Evolutionary conservation across 2,888 invertebrate genomes (phyloP), one percentile per base, ranked within the genome.

Genomic region (Leptura quadrifasciata): DNA sequence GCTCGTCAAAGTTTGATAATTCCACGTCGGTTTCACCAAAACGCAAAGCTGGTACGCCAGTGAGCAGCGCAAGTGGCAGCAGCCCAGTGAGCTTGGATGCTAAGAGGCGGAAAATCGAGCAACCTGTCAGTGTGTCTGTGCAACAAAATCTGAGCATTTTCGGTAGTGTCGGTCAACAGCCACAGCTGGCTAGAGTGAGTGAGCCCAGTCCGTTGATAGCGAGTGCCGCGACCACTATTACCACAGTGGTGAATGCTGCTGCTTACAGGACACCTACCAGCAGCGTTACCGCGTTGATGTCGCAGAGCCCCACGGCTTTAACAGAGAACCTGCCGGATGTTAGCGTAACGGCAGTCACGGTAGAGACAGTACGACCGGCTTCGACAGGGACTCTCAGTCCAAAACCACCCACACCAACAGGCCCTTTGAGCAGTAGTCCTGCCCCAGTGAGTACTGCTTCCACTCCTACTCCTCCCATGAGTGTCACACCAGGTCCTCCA

Each of bases 171-270:
- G 84, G 86, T 2, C 79, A 89, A 1, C 89, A 84, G 27, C 91
- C 91, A 3, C 90, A 91, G 76, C 87, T 92, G 69, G 91, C 91
- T 64, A 89, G 92, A 79, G 92, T 92, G 47, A 91, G 91, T 85
- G 93, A 92, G 84, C 92, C 93, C 8, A 94, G 94, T 86, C 94
- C 95, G 8, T 88, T 95, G 47, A 93, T 94, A 76, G 94, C 94
- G 1, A 92, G 91, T 80, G 93, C 94, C 2, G 91, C 91, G 10
- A 94, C 94, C 2, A 93, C 94, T 27, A 94, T 94, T 74, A 93
- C 94, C 8, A 92, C 92, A 0, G 94, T 94, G 12, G 93, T 94
- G 65, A 93, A 93, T 83, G 92, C 94, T 20, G 94, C 94, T 20
- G 91, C 91, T 72, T 90, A 88, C 79, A 84, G 85, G 77, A 84